These are phyloP conservation scores for Anser cygnoides DNA, from an alignment of 2,113 vertebrate genomes.

Conservation along the genomic window DNA sequence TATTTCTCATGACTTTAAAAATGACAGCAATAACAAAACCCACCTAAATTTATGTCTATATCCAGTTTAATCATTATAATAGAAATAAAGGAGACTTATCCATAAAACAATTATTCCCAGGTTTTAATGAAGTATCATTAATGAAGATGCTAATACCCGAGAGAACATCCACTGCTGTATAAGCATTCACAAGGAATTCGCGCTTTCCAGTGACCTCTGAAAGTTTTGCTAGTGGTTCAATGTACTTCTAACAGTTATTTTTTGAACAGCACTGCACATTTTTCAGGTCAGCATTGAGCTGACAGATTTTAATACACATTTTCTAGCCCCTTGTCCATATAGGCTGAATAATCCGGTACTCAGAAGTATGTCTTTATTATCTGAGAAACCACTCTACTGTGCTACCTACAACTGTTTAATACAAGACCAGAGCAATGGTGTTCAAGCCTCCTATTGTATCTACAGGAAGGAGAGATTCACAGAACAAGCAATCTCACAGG, in stretches of 20 bases:
- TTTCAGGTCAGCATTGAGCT: neutral
- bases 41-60: too few species aligned
- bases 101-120: neutral
- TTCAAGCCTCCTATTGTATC: neutral
- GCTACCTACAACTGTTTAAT: neutral
- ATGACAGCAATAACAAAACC: too few species aligned
- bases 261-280: neutral
- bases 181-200: neutral
- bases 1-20: neutral
- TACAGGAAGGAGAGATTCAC: fast-evolving
- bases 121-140: neutral
- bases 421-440: neutral
- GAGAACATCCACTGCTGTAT: neutral
- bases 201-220: neutral
- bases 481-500: neutral
- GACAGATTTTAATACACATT: fast-evolving
- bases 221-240: neutral
- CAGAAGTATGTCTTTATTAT: neutral
- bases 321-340: neutral
- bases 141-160: neutral
- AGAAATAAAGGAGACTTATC: neutral
- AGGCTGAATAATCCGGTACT: neutral
- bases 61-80: too few species aligned
- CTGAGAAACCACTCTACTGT: neutral
- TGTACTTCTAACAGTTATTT: neutral